Base-by-base conservation (phyloP, 2,113 vertebrate genomes). In the Nannobrachium achirus region DNA sequence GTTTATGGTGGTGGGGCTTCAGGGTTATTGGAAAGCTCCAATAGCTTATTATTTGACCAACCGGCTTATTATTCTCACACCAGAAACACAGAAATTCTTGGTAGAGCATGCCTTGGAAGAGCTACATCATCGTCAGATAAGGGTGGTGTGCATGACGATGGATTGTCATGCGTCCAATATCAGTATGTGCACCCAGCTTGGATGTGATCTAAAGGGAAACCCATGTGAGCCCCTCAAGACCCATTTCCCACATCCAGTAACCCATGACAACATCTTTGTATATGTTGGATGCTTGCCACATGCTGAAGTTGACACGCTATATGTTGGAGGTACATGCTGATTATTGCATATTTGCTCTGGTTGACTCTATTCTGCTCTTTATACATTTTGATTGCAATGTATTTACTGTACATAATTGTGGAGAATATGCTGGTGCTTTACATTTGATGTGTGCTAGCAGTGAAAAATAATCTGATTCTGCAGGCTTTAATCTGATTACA, bases 11-110 rank as follows among this genome's bases (percentile, higher is more conserved):
- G 56, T 58, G 8, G 56, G 56, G 10, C 56, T 58, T 40, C 20
- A 58, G 13, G 56, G 56, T 14, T 40, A 40, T 6, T 39, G 42
- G 42, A 45, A 45, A 11, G 42, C 42, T 8, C 42, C 42, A 11
- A 45, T 45, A 45, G 42, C 7, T 4, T 58, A 58, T 14, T 58
- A 39, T 14, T 41, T 58, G 9, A 58, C 56, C 38, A 40, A 11
- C 14, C n/a, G n/a, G n/a, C n/a, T n/a, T n/a, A n/a, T n/a, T n/a
- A 33, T 25, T n/a, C 56, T 58, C 25, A 58, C 25, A 58, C 25
- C 56, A 41, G 56, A 41, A 3, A 33, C 56, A 58, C 56, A 58
- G 14, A 58, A 41, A n/a, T n/a, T n/a, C n/a, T n/a, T n/a, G n/a
- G n/a, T n/a, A 58, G 56, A 39, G 33, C 15, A 33, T n/a, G n/a